phyloP scores from a whole-genome alignment of 2,113 vertebrate genomes.

The Entelurus aequoreus region DNA sequence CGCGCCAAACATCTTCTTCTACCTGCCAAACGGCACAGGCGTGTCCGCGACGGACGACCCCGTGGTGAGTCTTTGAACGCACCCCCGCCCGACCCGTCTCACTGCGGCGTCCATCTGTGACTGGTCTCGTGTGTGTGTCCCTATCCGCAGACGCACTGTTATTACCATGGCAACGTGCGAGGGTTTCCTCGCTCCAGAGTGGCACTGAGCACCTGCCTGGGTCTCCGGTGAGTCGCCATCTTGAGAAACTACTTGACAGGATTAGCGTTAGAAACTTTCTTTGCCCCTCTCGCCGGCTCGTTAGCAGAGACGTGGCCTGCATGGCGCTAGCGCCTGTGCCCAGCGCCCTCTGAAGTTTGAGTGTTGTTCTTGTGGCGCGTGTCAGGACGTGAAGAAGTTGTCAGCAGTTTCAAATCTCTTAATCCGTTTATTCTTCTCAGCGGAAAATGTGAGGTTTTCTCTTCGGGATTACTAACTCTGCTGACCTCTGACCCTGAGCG shows the following conservation, averaged over 20 bases:
- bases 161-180: slow-evolving; percentile 74
- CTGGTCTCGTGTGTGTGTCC: neutral
- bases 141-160: slow-evolving; percentile 76
- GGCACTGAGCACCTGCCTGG: slow-evolving; percentile 80
- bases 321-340: too few relatives aligned
- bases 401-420: too few relatives aligned
- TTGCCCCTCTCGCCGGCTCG: too few relatives aligned
- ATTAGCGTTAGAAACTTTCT: neutral
- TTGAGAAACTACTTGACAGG: neutral
- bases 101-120: neutral
- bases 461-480: slow-evolving; percentile 7
- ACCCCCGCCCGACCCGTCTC: neutral
- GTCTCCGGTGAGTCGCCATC: slow-evolving; percentile 76
- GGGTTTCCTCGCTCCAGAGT: slow-evolving; percentile 71
- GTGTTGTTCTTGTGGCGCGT: too few relatives aligned
- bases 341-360: too few relatives aligned
- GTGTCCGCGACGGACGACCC: slow-evolving; percentile 53
- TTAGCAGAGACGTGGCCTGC: too few relatives aligned
- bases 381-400: too few relatives aligned
- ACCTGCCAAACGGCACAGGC: slow-evolving; percentile 78
- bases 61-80: slow-evolving; percentile 71
- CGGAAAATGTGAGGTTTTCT: neutral
- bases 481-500: slow-evolving; percentile 22
- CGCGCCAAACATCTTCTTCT: slow-evolving; percentile 73
- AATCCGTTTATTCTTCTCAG: slow-evolving; percentile 16